Conservation (phyloP, 1,140 invertebrate species). For the Telenomus remus region DNA sequence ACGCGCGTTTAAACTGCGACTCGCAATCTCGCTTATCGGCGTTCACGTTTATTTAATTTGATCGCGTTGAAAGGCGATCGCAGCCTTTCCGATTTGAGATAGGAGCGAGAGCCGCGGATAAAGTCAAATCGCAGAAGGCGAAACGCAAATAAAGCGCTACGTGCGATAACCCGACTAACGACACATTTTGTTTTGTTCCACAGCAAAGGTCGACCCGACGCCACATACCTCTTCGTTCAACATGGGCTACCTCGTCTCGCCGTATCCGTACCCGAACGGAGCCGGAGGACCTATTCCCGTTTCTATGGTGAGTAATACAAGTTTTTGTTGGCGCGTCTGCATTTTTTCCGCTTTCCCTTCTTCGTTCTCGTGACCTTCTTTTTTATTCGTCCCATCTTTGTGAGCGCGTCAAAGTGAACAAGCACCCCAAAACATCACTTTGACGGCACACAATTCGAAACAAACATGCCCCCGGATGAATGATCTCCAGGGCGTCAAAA, state of each 20-base stretch:
- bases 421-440: slow-evolving; percentile 29
- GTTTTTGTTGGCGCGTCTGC: slow-evolving; percentile 19
- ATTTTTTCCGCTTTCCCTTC: slow-evolving; percentile 10
- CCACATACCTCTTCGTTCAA: slow-evolving; percentile 89
- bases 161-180: slow-evolving; percentile 34
- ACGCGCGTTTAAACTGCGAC: slow-evolving; percentile 21
- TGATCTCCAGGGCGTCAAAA: slow-evolving; percentile 16
- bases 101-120: slow-evolving; percentile 39
- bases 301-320: slow-evolving; percentile 90
- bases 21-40: slow-evolving; percentile 22
- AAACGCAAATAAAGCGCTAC: slow-evolving; percentile 22
- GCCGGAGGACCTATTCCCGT: slow-evolving; percentile 87
- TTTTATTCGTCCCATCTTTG: slow-evolving; percentile 8
- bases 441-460: slow-evolving; percentile 28
- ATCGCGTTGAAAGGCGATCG: slow-evolving; percentile 39
- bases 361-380: slow-evolving; percentile 4
- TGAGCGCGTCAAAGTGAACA: slow-evolving; percentile 6
- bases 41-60: slow-evolving; percentile 24
- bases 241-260: slow-evolving; percentile 92
- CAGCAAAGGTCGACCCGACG: slow-evolving; percentile 91
- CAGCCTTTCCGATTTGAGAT: slow-evolving; percentile 35
- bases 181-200: slow-evolving; percentile 46
- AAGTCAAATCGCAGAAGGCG: slow-evolving; percentile 39
- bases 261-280: slow-evolving; percentile 91
- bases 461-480: slow-evolving; percentile 18